Evolutionary conservation across 30 jellyfish, hydroid and myxozoan species (phyloP), one percentile per base, ranked within the genome.

Genomic region (Chrysaora quinquecirrha): DNA sequence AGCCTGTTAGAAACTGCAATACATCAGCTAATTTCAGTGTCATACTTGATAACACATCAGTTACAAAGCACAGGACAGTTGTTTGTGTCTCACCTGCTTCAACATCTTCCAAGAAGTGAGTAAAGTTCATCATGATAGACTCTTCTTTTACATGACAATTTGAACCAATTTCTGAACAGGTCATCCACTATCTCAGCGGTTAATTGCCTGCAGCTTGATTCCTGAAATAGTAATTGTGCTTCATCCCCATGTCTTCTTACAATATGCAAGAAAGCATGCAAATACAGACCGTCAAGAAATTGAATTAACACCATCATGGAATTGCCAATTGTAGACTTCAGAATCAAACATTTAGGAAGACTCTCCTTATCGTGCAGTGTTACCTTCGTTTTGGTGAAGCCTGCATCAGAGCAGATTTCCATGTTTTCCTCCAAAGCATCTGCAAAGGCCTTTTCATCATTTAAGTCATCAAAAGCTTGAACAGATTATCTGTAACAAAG

Each of bases 11-110:
- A 38, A 38, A 38, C 54, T 38, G 54, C 54, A 38, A 38, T 6
- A 38, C 6, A 38, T 38, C 54, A 38, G 6, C 54, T 14, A 38
- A 38, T 3, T 38, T 6, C 14, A 38, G 54, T 14, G 14, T 14
- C 6, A 61, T 61, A 19, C 32, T 61, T 61, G 73, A 61, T 61
- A 61, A 12, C 3, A 12, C 28, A 61, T 61, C 73, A 61, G 28
- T 23, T 61, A 12, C 73, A 20, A 32, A 32, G 73, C 73, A 61
- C 9, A 61, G 32, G 6, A 38, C 6, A 3, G 6, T 14, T 14
- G 54, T 14, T 3, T 6, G 6, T 6, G 14, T 14, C 6, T 3
- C 54, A 14, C 54, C 54, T 38, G 11, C 54, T 38, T 38, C 54
- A 3, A 38, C 54, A 14, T 38, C 54, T 38, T 38, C 54, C 6